A percentile compares a stretch with the other conserved stretches of the same genome.
Evolutionary conservation across 2,797 vertebrate species (phyloP).

Genomic region (Nothura maculosa): DNA sequence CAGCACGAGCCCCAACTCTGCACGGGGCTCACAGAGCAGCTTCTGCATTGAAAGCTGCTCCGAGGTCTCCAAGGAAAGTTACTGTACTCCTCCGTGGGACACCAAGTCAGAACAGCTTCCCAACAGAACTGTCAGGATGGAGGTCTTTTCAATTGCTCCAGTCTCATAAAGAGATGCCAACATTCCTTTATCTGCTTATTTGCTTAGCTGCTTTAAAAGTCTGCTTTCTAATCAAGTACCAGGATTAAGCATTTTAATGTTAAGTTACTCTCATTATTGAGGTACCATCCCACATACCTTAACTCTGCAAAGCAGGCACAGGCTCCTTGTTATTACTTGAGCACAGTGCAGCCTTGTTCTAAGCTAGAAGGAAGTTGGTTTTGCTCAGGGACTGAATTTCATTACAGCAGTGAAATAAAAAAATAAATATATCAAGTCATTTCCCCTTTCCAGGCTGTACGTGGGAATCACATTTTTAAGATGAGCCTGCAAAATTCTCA

Average conservation of each 20-base stretch:
- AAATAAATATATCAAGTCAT: neutral
- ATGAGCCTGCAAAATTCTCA: neutral
- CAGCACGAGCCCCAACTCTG: neutral
- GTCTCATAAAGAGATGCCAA: neutral
- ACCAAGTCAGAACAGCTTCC: neutral
- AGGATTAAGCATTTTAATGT: neutral
- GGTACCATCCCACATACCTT: neutral
- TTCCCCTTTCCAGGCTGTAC: conserved; percentile 19
- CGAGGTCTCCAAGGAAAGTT: neutral
- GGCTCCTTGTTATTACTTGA: neutral
- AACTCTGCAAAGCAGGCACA: neutral
- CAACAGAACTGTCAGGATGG: neutral
- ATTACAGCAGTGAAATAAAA: neutral
- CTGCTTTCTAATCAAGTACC: conserved; percentile 34
- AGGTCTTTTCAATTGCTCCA: neutral
- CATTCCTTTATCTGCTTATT: conserved; percentile 27
- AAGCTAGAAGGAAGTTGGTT: neutral
- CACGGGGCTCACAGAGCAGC: neutral
- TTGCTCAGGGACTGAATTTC: neutral
- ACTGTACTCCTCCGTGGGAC: neutral
- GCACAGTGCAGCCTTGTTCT: neutral
- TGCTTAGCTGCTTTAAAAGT: conserved; percentile 17
- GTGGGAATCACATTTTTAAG: neutral
- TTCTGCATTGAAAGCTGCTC: neutral
- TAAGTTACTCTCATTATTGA: neutral